Evolutionary conservation across 2,113 vertebrate genomes (phyloP).

Genomic region (Fregetta grallaria): DNA sequence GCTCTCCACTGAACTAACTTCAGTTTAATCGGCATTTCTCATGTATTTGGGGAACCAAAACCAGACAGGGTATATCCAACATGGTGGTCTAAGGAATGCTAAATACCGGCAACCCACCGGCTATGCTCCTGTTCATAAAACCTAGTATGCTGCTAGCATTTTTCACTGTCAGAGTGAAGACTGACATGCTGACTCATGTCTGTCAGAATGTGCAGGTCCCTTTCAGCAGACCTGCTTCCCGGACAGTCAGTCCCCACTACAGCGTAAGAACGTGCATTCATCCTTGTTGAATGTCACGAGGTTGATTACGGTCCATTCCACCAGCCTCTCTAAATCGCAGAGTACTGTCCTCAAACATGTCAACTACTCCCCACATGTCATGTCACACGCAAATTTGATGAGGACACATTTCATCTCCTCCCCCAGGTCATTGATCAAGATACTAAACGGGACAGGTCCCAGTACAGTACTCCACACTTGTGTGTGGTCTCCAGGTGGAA

Average conservation of each 20-base stretch:
- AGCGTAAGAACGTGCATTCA: rapidly evolving
- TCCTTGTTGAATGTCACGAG: rapidly evolving
- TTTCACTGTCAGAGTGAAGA: not conserved
- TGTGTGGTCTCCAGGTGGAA: not conserved
- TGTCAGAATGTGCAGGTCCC: not conserved
- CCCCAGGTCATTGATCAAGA: not conserved
- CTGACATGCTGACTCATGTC: rapidly evolving
- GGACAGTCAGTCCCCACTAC: not conserved
- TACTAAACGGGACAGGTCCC: not conserved
- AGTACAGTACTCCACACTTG: not conserved
- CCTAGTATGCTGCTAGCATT: not conserved
- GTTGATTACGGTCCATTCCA: not conserved
- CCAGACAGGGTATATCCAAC: not conserved
- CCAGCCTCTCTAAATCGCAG: not conserved
- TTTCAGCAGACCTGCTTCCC: not conserved
- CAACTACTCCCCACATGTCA: rapidly evolving
- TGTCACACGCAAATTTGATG: not conserved
- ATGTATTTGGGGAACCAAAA: not conserved
- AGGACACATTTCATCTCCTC: not conserved
- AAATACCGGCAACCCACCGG: not conserved
- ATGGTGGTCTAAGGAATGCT: not conserved
- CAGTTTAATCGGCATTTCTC: not conserved
- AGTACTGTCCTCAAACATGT: rapidly evolving
- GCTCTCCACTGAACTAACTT: not conserved
- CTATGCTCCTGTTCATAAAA: not conserved